Evolutionary conservation across 2,888 invertebrate genomes (phyloP), one percentile per base, ranked within the genome.

Genomic region (Argynnis bischoffii): DNA sequence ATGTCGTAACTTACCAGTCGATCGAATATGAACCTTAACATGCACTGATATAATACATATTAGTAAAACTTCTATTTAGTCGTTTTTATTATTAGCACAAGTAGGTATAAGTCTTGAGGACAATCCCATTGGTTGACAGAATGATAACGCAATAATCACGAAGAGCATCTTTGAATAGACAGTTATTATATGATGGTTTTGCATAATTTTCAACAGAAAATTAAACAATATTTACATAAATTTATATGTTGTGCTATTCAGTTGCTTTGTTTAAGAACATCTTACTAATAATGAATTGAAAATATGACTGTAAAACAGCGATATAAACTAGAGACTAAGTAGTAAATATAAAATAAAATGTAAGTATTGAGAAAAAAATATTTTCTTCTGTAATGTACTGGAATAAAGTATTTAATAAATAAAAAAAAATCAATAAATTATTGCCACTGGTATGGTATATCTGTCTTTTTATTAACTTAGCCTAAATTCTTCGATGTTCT

Each of bases 131-230:
- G 90, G 90, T 79, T 75, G 79, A 65, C 74, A 61, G 75, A 74
- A 85, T 88, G 92, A 86, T 92, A 92, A 92, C 83, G 80, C 81
- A 78, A 78, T 77, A 76, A 87, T 90, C 92, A 92, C 92, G 92
- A 86, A 75, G 84, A 64, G 85, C 82, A 84, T 89, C 88, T 89
- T 92, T 88, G 87, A 90, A 90, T 87, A 90, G 87, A 86, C 83
- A 80, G 78, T 83, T 81, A 85, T 87, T 85, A 88, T 88, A 88
- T 86, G 84, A 89, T 89, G 66, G 67, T 65, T 72, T 67, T 70
- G 63, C 70, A 51, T 61, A 59, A 55, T 66, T 64, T 59, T 61
- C 68, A 64, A 68, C 63, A 60, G 59, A 54, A 65, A 63, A 59
- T 64, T 72, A 71, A 71, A 69, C 61, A 67, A 64, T 57, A 68